These are phyloP conservation scores for Cephonodes hylas DNA, from an alignment of 2,888 invertebrate species.

Conservation along the genomic window DNA sequence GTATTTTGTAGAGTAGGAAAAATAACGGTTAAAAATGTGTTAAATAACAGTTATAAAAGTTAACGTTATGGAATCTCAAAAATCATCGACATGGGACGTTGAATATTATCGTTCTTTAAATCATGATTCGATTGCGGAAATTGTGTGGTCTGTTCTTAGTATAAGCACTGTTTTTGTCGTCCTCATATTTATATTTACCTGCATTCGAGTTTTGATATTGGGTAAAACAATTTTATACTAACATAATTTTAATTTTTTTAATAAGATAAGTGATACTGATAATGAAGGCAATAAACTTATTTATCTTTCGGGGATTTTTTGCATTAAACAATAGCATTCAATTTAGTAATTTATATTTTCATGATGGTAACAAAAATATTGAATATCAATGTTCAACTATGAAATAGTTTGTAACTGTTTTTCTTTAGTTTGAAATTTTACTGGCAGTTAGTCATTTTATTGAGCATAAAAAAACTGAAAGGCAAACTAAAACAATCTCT, in stretches of 20 bases:
- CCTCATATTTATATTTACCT: conserved; percentile 37
- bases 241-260: background rate
- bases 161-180: conserved; percentile 29
- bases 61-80: conserved; percentile 35
- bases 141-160: conserved; percentile 34
- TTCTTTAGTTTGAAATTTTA: no score
- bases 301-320: background rate
- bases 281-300: background rate
- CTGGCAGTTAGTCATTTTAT: no score
- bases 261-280: background rate
- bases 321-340: background rate
- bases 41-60: background rate
- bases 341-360: background rate
- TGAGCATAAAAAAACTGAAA: no score
- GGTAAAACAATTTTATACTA: conserved; percentile 16
- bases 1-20: no score
- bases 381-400: no score
- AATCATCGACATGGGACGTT: background rate
- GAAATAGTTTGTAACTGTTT: no score
- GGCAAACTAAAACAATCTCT: no score
- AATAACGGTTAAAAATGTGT: no score
- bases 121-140: conserved; percentile 18
- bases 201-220: conserved; percentile 35
- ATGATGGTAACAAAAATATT: no score
- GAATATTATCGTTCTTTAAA: background rate